Conservation (phyloP, 2,888 invertebrate genomes). For the Anoplius nigerrimus region DNA sequence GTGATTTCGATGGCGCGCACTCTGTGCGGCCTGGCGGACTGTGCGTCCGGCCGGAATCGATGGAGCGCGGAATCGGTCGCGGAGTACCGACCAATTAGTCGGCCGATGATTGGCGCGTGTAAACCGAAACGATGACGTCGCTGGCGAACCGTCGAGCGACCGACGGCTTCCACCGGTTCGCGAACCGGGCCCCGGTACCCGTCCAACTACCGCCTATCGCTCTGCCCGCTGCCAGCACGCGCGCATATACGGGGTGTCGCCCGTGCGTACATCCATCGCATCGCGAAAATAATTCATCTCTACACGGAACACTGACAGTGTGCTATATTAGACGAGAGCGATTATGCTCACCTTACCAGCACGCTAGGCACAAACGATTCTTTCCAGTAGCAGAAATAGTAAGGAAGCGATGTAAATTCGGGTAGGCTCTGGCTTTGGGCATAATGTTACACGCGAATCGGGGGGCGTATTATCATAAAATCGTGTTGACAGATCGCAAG, state of each 20-base stretch:
- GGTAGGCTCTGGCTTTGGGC: no score
- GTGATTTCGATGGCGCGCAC: slow-evolving; percentile 50
- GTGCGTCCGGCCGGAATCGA: slow-evolving; percentile 47
- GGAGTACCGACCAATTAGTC: slow-evolving; percentile 72
- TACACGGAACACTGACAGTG: no score
- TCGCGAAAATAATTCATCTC: slow-evolving; percentile 20
- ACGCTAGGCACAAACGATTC: no score
- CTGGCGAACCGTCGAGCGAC: slow-evolving; percentile 58
- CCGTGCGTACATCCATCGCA: neutral
- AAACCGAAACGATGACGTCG: slow-evolving; percentile 71
- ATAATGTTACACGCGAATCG: no score
- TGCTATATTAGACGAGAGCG: no score
- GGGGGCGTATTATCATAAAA: no score
- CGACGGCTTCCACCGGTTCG: slow-evolving; percentile 53
- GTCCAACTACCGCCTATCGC: slow-evolving; percentile 19
- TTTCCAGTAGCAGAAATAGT: no score
- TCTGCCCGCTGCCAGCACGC: slow-evolving; percentile 20
- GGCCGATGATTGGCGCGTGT: slow-evolving; percentile 73
- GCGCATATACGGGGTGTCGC: neutral
- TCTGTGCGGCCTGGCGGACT: no score
- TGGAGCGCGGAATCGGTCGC: slow-evolving; percentile 64
- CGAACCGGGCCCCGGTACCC: slow-evolving; percentile 52
- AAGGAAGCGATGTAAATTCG: no score
- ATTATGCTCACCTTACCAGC: no score
- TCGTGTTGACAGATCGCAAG: neutral